Conservation (phyloP, 2,888 invertebrate genomes). For the Drosophila leonis region DNA sequence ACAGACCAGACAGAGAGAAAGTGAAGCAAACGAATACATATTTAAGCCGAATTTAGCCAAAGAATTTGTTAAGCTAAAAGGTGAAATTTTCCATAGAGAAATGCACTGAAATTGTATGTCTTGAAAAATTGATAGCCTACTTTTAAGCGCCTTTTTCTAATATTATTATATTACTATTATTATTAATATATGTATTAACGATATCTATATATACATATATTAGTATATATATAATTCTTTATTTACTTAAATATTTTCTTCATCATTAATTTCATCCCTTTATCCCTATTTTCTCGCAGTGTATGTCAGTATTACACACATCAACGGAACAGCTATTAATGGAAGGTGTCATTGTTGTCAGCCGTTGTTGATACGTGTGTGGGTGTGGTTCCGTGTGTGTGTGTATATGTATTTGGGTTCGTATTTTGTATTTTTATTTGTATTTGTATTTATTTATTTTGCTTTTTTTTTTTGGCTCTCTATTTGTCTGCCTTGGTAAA, state of each 20-base stretch:
- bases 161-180: too few species aligned
- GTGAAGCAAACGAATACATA: constrained; percentile 33
- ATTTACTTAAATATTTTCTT: background rate
- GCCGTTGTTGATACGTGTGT: constrained; percentile 17
- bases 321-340: constrained; percentile 51
- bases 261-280: too few species aligned
- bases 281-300: constrained; percentile 39
- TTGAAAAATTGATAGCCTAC: background rate
- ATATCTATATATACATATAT: too few species aligned
- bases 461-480: constrained; percentile 3
- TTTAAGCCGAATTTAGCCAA: constrained; percentile 20
- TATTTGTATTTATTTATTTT: constrained; percentile 16
- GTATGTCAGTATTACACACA: constrained; percentile 42
- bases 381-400: background rate
- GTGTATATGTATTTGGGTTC: constrained; percentile 7
- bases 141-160: background rate
- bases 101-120: background rate
- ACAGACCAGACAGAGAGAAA: constrained; percentile 6
- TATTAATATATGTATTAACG: too few species aligned
- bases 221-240: background rate
- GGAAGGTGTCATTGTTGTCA: constrained; percentile 60
- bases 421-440: constrained; percentile 12
- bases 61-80: constrained; percentile 1
- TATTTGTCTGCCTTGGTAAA: constrained; percentile 21
- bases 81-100: background rate